A percentile compares a stretch with the other conserved stretches of the same genome.
Evolutionary conservation across 2,888 invertebrate species (phyloP).

Genomic region (Ochlodes sylvanus): DNA sequence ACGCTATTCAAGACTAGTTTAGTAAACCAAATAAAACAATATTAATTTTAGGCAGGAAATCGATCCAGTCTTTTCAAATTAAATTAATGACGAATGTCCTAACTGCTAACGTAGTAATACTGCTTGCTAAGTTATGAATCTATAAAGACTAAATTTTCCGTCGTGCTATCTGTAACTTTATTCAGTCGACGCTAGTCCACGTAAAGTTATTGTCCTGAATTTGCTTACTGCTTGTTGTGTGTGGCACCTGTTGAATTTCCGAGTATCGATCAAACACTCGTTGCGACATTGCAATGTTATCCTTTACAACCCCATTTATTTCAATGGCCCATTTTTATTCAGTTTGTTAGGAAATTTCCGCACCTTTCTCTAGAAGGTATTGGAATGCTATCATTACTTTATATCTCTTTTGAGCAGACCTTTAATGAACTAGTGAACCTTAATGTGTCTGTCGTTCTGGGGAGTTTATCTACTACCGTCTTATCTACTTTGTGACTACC

Average conservation of each 20-base stretch:
- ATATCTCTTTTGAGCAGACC: neutral
- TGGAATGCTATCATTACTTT: neutral
- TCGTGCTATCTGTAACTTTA: neutral
- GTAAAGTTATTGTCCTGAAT: conserved; percentile 55
- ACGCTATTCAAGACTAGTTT: no score
- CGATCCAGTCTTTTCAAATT: no score
- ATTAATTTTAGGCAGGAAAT: no score
- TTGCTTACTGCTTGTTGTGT: conserved; percentile 54
- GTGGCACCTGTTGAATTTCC: conserved; percentile 57
- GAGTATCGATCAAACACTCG: conserved; percentile 60
- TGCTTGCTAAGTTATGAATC: no score
- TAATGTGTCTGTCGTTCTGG: neutral
- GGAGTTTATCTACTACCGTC: no score
- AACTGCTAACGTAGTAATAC: no score
- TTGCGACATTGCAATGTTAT: conserved; percentile 48
- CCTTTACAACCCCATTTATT: conserved; percentile 48
- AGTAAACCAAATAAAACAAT: no score
- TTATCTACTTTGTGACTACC: no score
- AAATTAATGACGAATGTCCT: no score
- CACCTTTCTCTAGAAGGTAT: neutral
- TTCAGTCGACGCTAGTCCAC: neutral
- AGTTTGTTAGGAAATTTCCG: conserved; percentile 26
- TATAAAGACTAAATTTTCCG: neutral
- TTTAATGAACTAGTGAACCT: neutral
- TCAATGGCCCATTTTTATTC: conserved; percentile 45